Evolutionary conservation across 2,113 vertebrate species (phyloP), one percentile per base, ranked within the genome.

Genomic region (Poecilia latipinna): DNA sequence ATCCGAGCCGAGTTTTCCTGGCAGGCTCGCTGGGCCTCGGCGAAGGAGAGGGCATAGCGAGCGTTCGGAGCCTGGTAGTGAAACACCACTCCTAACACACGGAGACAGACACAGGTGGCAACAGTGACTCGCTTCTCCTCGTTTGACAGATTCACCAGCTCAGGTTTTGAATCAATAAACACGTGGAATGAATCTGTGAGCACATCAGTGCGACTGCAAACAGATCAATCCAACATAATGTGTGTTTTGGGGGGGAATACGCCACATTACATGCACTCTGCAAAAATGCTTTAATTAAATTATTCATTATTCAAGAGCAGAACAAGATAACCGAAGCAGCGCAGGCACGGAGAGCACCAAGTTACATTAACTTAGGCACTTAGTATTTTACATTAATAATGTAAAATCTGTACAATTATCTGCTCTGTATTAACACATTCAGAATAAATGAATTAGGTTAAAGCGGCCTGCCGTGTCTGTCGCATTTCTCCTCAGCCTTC

Each of bases 11-110:
- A 97, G 87, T 95, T 97, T 74, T 96, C 95, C 72, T 79, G 88
- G 33, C 98, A 98, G 77, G 95, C 95, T 0, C 71, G 93, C 70
- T 92, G 94, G 1, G 97, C 97, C 0, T 95, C 94, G 0, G 82
- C 1, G 8, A 98, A 98, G 12, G 92, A 95, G 80, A 99, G 90
- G 0, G 96, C 89, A 1, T 98, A 97, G 57, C 95, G 94, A 17
- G 93, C 68, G 8, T 89, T 89, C 4, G 91, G 92, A 0, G 94
- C 88, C 28, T 94, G 96, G 88, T 98, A 98, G 78, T 97, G 97
- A 89, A 99, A 99, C 72, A 98, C 95, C 0, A 96, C 95, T 17
- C 98, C 97, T 99, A 83, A 83, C 71, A 77, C 15, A 74, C 42
- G 68, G 48, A 44, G 29, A n/a, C 51, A 57, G 51, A 57, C 19